Conservation (phyloP, 1,140 invertebrate species). For the Panagrolaimus sp. region DNA sequence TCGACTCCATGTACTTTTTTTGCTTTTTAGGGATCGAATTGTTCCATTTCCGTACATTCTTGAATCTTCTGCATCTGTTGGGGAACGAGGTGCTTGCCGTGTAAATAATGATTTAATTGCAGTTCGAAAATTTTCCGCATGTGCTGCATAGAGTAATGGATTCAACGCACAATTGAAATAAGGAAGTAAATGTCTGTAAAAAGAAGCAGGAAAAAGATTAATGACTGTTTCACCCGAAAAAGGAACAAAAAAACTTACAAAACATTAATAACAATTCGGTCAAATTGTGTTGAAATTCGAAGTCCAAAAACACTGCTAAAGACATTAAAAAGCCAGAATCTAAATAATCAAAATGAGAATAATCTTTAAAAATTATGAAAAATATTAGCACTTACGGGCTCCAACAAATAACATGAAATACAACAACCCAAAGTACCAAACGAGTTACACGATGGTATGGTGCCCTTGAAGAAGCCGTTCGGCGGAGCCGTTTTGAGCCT, state of each 20-base stretch:
- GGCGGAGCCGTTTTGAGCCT: conserved; percentile 43
- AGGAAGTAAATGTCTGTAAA: conserved; percentile 54
- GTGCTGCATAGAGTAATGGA: conserved; percentile 51
- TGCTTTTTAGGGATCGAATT: too few species aligned
- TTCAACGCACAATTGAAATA: conserved; percentile 59
- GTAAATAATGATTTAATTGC: conserved; percentile 55
- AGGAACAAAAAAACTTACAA: conserved; percentile 17
- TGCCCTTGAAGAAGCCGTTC: conserved; percentile 40
- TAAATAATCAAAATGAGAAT: too few species aligned
- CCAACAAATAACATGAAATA: conserved; percentile 58
- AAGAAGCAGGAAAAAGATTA: conserved; percentile 5
- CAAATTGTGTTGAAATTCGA: conserved; percentile 55
- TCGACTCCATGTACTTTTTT: too few species aligned
- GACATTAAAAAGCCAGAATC: conserved; percentile 57
- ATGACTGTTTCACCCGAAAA: neutral
- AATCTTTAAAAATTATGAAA: too few species aligned
- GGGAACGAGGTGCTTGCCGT: neutral
- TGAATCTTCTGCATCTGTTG: conserved; percentile 21
- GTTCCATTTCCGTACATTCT: conserved; percentile 8
- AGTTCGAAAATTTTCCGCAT: conserved; percentile 57
- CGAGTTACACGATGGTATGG: conserved; percentile 57
- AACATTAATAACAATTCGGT: conserved; percentile 57
- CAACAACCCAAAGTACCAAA: conserved; percentile 57
- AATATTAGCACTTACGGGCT: too few species aligned
- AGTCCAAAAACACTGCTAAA: conserved; percentile 55